These are phyloP conservation scores for Kryptolebias marmoratus DNA, from an alignment of 2,113 vertebrate species.

Conservation along the genomic window DNA sequence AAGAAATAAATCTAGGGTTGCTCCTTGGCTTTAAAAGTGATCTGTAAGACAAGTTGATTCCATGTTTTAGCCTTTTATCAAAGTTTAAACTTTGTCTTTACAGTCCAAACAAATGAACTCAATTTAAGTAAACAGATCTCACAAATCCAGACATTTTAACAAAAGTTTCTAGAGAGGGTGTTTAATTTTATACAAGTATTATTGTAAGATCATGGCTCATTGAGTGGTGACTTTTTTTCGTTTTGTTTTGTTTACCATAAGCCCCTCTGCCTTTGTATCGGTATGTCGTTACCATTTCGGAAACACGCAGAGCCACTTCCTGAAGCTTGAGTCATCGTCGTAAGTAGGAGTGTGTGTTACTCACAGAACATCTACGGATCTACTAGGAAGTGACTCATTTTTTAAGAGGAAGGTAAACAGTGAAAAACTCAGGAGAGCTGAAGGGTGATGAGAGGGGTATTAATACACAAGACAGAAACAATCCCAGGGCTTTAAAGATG, in stretches of 20 bases:
- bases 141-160: too few species aligned
- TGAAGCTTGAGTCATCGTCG: slow-evolving; percentile 57
- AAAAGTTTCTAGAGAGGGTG: too few species aligned
- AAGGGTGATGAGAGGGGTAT: slow-evolving; percentile 9
- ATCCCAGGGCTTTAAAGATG: neutral
- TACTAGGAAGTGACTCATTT: slow-evolving; percentile 49
- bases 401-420: slow-evolving; percentile 25
- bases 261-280: neutral
- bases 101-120: too few species aligned
- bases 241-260: neutral
- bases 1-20: neutral
- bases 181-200: too few species aligned
- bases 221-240: neutral
- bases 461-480: slow-evolving; percentile 2
- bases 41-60: too few species aligned
- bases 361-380: slow-evolving; percentile 26
- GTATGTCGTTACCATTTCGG: slow-evolving; percentile 1
- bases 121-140: too few species aligned
- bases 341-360: slow-evolving; percentile 26
- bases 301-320: slow-evolving; percentile 51
- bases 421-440: slow-evolving; percentile 4
- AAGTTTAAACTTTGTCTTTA: too few species aligned
- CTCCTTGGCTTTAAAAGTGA: neutral
- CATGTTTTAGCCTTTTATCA: too few species aligned
- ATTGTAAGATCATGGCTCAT: neutral